A percentile compares a stretch with the other conserved stretches of the same genome.
These are phyloP conservation scores for Saccostrea glomerata DNA, from an alignment of 1,140 invertebrate species.

Conservation along the genomic window DNA sequence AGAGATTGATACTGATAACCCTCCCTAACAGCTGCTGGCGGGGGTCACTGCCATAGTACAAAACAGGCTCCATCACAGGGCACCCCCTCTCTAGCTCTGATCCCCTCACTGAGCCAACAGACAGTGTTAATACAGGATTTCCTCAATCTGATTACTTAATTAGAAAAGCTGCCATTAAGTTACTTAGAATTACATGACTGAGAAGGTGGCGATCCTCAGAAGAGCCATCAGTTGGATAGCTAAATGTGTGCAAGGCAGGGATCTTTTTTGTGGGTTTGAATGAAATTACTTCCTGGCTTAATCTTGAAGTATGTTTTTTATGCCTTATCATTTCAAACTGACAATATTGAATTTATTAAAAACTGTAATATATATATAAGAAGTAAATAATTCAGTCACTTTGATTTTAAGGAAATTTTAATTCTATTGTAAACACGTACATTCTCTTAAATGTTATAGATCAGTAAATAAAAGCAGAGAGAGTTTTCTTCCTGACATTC, in stretches of 20 bases:
- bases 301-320: neutral
- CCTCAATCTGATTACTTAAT: neutral
- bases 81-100: neutral
- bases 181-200: constrained; percentile 3
- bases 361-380: neutral
- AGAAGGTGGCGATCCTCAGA: neutral
- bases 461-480: too few relatives aligned
- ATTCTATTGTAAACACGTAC: neutral
- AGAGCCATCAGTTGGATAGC: neutral
- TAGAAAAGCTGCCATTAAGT: neutral
- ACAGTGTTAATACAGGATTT: constrained; percentile 3
- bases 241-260: neutral
- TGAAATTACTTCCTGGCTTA: neutral
- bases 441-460: too few relatives aligned
- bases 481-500: too few relatives aligned
- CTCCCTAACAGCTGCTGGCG: neutral
- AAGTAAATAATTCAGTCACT: neutral
- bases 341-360: neutral
- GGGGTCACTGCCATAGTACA: neutral
- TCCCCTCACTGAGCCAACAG: neutral
- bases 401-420: constrained; percentile 5
- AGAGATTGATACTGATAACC: constrained; percentile 24
- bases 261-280: neutral
- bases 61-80: neutral
- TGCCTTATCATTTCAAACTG: neutral